Conservation (phyloP, 2,888 invertebrate genomes). For the Caradrina clavipalpis region DNA sequence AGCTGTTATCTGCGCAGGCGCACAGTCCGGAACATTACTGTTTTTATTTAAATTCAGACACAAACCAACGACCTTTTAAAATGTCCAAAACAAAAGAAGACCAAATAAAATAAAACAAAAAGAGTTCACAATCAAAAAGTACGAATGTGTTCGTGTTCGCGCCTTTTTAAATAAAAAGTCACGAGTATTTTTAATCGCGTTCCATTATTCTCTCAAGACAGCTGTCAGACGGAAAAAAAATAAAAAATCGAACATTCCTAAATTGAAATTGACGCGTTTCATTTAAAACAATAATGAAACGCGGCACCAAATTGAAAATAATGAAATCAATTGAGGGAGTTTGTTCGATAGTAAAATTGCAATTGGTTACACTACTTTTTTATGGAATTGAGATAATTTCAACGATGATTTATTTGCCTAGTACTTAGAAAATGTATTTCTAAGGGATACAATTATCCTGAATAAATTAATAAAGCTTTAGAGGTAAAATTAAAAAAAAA, state of each 20-base stretch:
- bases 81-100: conserved; percentile 53
- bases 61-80: conserved; percentile 66
- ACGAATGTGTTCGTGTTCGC: conserved; percentile 36
- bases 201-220: conserved; percentile 75
- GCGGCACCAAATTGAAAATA: conserved; percentile 83
- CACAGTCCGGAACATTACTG: conserved; percentile 88
- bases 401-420: not conserved
- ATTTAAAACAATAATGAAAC: conserved; percentile 87
- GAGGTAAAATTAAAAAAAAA: conserved; percentile 37
- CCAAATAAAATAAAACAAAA: conserved; percentile 42
- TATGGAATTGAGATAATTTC: conserved; percentile 4
- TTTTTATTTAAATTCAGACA: conserved; percentile 86
- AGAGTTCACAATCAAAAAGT: conserved; percentile 35
- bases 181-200: conserved; percentile 69
- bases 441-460: not conserved
- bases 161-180: conserved; percentile 45
- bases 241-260: conserved; percentile 79
- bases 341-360: conserved; percentile 70
- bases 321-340: conserved; percentile 83
- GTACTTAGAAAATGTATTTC: not conserved
- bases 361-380: conserved; percentile 53
- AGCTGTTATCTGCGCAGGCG: conserved; percentile 78
- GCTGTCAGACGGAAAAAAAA: conserved; percentile 71
- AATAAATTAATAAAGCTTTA: conserved; percentile 14
- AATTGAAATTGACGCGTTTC: conserved; percentile 89